Evolutionary conservation across 2,113 vertebrate species (phyloP).

Genomic region (Hylia prasina): DNA sequence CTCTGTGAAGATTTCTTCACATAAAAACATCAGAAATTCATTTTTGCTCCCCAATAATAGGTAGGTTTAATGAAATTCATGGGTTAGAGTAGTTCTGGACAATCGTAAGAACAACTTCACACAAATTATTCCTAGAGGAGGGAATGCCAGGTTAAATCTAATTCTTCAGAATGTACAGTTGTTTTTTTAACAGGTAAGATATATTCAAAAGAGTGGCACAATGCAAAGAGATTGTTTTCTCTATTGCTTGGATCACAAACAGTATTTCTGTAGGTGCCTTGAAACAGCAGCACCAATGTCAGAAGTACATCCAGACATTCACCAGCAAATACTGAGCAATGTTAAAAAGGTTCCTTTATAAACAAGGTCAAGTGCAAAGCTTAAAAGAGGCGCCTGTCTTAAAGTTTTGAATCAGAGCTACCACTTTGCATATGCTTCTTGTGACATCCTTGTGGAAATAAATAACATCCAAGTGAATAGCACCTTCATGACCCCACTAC

Average conservation of each 20-base stretch:
- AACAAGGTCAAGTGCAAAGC: neutral
- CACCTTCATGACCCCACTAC: fast-evolving
- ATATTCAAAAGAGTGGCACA: neutral
- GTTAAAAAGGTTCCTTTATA: neutral
- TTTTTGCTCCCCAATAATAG: neutral
- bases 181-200: neutral
- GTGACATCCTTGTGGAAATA: neutral
- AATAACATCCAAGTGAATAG: neutral
- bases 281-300: neutral
- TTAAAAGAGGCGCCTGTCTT: neutral
- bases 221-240: neutral
- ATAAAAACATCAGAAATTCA: neutral
- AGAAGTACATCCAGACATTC: neutral
- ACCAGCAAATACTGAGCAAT: neutral
- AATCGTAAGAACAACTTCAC: neutral
- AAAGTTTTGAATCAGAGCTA: neutral
- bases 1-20: neutral
- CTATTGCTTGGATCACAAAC: neutral
- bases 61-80: neutral
- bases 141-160: neutral
- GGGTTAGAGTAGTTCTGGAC: neutral
- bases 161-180: neutral
- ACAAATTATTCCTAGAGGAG: neutral
- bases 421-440: neutral
- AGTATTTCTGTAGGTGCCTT: fast-evolving